A percentile compares a stretch with the other conserved stretches of the same genome.
phyloP scores from a whole-genome alignment of 2,113 vertebrate genomes.

The Pachycephala philippinensis region DNA sequence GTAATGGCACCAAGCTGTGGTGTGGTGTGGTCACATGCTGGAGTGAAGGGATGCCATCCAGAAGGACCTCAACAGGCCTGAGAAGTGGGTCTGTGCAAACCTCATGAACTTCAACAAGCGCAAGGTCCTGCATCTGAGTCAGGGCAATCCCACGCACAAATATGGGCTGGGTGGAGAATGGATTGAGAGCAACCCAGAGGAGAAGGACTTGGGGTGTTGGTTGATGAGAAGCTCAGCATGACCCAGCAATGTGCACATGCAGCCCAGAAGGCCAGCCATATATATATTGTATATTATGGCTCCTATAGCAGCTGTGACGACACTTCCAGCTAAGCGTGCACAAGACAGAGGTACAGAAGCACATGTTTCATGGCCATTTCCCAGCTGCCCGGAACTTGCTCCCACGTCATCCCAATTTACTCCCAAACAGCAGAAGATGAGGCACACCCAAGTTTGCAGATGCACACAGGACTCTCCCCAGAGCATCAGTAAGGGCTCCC shows the following conservation, averaged over 20 bases:
- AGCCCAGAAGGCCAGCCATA: background rate
- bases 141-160: background rate
- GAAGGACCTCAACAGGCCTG: background rate
- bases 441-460: background rate
- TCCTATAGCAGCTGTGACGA: constrained; percentile 3
- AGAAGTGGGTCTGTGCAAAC: background rate
- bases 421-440: background rate
- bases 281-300: background rate
- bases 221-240: background rate
- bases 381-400: background rate
- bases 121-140: background rate
- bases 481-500: background rate
- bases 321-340: background rate
- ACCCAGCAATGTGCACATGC: background rate
- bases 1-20: background rate
- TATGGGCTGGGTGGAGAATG: background rate
- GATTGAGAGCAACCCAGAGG: background rate
- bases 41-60: background rate
- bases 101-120: no score
- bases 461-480: background rate
- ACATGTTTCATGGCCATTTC: background rate
- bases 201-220: background rate
- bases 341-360: background rate
- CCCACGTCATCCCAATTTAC: background rate
- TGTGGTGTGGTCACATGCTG: background rate